Evolutionary conservation across 2,113 vertebrate genomes (phyloP).

Genomic region (Pseudorectes ferrugineus): DNA sequence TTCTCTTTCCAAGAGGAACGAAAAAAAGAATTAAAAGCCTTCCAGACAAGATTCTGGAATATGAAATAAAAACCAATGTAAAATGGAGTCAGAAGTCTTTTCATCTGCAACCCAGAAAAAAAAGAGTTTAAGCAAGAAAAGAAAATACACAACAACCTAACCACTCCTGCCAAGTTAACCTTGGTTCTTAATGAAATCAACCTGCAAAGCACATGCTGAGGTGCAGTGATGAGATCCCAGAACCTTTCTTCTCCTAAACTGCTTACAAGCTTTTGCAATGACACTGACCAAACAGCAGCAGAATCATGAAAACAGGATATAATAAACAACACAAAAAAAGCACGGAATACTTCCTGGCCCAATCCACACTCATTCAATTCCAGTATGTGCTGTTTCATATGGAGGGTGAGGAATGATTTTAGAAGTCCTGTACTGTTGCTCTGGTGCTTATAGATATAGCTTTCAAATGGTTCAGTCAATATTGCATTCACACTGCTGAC

Average conservation of each 20-base stretch:
- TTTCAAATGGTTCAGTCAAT: background rate
- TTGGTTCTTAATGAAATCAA: background rate
- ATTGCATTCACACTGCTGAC: background rate
- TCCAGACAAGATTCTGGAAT: background rate
- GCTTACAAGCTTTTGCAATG: background rate
- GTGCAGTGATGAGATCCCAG: background rate
- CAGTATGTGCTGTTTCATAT: background rate
- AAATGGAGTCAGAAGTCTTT: background rate
- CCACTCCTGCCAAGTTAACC: background rate
- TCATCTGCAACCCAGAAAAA: background rate
- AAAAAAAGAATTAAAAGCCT: background rate
- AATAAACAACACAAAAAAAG: background rate
- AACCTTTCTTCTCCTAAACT: background rate
- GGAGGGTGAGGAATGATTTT: background rate
- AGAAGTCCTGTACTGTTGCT: background rate
- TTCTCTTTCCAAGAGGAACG: background rate
- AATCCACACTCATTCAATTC: background rate
- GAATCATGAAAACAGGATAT: background rate
- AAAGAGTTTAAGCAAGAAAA: background rate
- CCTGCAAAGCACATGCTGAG: background rate
- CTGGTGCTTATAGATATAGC: background rate
- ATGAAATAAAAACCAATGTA: background rate
- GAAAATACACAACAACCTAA: background rate
- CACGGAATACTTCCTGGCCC: background rate
- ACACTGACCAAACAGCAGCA: background rate